Evolutionary conservation across 2,113 vertebrate genomes (phyloP), one percentile per base, ranked within the genome.

Genomic region (Campylomormyrus tamandua): DNA sequence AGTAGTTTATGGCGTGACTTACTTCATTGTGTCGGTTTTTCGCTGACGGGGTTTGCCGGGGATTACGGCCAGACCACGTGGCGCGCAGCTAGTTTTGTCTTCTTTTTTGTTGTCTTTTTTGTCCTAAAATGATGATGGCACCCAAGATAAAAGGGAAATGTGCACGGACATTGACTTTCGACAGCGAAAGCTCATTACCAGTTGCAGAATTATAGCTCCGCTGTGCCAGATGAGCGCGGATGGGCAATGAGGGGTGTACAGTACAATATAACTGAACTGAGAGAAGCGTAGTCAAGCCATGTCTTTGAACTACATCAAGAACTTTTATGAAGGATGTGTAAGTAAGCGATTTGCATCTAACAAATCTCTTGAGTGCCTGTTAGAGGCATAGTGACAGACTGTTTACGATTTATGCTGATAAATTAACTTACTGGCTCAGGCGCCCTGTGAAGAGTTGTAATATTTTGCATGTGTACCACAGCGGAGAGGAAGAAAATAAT

Each of bases 281-380:
- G 91, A 93, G 87, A 93, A 74, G 77, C 89, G 90, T 92, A 90
- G 91, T 88, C 91, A 89, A 92, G 93, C 91, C 92, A 97, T 96
- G 97, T 97, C 96, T 94, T 94, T 97, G 93, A 97, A 96, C 94
- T 97, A 97, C 94, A 96, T 97, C 94, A 96, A 94, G 93, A 97
- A 97, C 94, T 97, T 97, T 96, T 97, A 96, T 91, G 97, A 97
- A 94, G 96, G 97, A 95, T 97, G 96, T 93, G 97, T 97, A 93
- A 97, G 97, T 97, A 96, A 88, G 21, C 19, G 31, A 52, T 89
- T 66, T 48, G 27, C 50, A 50, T 52, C 2, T n/a, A n/a, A 62
- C 42, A 45, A 45, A 62, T 45, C 27, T 39, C 17, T 24, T n/a
- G 50, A 6, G 35, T 56, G 86, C 56, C 50, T 58, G 77, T 45